These are phyloP conservation scores for Taxidea taxus DNA, from an alignment of 2,113 vertebrate species.

Conservation along the genomic window DNA sequence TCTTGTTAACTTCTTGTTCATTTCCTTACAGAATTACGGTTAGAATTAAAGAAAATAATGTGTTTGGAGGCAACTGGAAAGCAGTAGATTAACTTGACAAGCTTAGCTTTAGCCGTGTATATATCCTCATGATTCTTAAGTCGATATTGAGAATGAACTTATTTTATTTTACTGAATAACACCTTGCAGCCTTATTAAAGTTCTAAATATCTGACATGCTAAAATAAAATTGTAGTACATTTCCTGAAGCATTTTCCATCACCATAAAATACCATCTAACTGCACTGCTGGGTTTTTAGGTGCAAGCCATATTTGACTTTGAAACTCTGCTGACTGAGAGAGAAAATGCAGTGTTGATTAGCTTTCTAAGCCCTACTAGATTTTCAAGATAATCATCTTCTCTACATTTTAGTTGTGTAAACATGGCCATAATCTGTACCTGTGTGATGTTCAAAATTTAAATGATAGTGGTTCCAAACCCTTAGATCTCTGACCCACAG, in stretches of 20 bases:
- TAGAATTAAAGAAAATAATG: slow-evolving; percentile 54
- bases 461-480: not conserved
- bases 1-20: slow-evolving; percentile 20
- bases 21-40: slow-evolving; percentile 42
- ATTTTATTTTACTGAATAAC: slow-evolving; percentile 40
- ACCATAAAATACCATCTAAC: slow-evolving; percentile 40
- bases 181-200: slow-evolving; percentile 25
- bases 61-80: slow-evolving; percentile 43
- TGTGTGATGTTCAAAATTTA: slow-evolving; percentile 31
- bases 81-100: slow-evolving; percentile 22
- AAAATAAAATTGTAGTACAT: slow-evolving; percentile 57
- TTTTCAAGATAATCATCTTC: slow-evolving; percentile 38
- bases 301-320: slow-evolving; percentile 56
- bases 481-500: not conserved
- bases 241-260: slow-evolving; percentile 56
- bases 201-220: slow-evolving; percentile 54
- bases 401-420: slow-evolving; percentile 38
- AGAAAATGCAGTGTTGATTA: slow-evolving; percentile 48
- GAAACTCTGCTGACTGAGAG: slow-evolving; percentile 35
- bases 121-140: slow-evolving; percentile 24
- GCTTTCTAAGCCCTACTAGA: slow-evolving; percentile 35
- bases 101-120: not conserved
- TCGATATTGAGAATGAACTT: slow-evolving; percentile 34
- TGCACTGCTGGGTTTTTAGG: slow-evolving; percentile 30
- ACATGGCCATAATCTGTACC: not conserved